phyloP scores from a whole-genome alignment of 2,113 vertebrate genomes.

The Alouatta palliata region DNA sequence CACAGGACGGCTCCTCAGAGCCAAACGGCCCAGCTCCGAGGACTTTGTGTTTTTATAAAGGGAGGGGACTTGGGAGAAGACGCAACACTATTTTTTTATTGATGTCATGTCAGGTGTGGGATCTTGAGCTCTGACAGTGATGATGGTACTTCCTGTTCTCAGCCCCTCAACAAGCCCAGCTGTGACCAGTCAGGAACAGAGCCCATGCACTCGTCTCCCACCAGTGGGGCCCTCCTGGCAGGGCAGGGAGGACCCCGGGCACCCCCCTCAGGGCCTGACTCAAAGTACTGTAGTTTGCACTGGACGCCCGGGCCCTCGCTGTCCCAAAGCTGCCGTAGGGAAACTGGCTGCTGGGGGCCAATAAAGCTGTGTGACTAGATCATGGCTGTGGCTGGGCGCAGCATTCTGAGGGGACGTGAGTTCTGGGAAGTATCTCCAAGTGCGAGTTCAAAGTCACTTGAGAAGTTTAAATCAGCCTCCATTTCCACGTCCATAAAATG shows the following conservation, averaged over 20 bases:
- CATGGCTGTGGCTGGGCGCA: neutral
- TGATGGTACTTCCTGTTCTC: neutral
- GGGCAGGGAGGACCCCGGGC: neutral
- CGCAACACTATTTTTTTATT: conserved; percentile 74
- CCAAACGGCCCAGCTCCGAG: conserved; percentile 86
- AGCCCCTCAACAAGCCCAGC: neutral
- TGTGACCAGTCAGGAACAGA: neutral
- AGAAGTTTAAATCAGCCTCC: neutral
- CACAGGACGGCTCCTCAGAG: conserved; percentile 73
- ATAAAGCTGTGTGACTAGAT: conserved; percentile 69
- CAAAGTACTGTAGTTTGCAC: conserved; percentile 67
- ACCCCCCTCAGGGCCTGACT: conserved; percentile 69
- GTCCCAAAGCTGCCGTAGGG: conserved; percentile 48
- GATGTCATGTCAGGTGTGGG: conserved; percentile 46
- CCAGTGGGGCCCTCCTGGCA: neutral
- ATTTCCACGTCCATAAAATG: neutral
- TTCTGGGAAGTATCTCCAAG: neutral
- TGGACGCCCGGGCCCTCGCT: conserved; percentile 52
- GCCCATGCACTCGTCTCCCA: neutral
- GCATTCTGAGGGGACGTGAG: neutral
- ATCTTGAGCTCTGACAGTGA: neutral
- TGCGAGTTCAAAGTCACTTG: neutral
- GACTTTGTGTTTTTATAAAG: conserved; percentile 92
- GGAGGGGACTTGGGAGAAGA: neutral
- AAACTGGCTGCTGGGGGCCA: neutral